Evolutionary conservation across 2,113 vertebrate genomes (phyloP), one percentile per base, ranked within the genome.

Genomic region (Gambusia affinis): DNA sequence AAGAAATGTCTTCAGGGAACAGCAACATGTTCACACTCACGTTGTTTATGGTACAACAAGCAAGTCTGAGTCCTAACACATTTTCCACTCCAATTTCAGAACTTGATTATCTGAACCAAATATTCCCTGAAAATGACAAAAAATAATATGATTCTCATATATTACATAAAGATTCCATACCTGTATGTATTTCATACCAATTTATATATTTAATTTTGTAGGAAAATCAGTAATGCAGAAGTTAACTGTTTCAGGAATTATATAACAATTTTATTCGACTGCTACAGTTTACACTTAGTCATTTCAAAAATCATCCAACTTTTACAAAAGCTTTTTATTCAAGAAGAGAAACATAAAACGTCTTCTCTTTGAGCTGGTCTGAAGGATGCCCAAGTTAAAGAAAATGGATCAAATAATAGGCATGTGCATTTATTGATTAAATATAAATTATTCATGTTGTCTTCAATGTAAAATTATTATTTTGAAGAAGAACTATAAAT

Each of bases 1-100:
- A 75, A n/a, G 54, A 47, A 19, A 47, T 61, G 64, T 82, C 51
- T 35, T 61, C 66, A 29, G 39, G 27, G 51, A 30, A 11, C 3
- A 19, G 57, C 63, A 33, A 29, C 57, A 35, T 15, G 15, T 30
- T 63, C 57, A 47, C 15, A 47, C 29, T 51, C 24, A 42, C 39
- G 14, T 42, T 62, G 24, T 57, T 24, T 24, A 57, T n/a, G 51
- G 22, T 57, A 57, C 8, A 22, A n/a, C 51, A 57, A 24, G 51
- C 51, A 24, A n/a, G 51, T 57, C 17, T 57, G 51, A n/a, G 24
- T 57, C 22, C 51, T 2, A n/a, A 1, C 51, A 24, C 51, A 8
- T 57, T 57, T n/a, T 57, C 22, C 51, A 24, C 51, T n/a, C 51
- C 17, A 24, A n/a, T 11, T 57, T 24, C 51, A 57, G 24, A 57